Percentiles rank a stretch among this genome's conserved stretches.
These are phyloP conservation scores for Procambarus virginalis DNA, from an alignment of 1,140 invertebrate genomes.

Conservation along the genomic window DNA sequence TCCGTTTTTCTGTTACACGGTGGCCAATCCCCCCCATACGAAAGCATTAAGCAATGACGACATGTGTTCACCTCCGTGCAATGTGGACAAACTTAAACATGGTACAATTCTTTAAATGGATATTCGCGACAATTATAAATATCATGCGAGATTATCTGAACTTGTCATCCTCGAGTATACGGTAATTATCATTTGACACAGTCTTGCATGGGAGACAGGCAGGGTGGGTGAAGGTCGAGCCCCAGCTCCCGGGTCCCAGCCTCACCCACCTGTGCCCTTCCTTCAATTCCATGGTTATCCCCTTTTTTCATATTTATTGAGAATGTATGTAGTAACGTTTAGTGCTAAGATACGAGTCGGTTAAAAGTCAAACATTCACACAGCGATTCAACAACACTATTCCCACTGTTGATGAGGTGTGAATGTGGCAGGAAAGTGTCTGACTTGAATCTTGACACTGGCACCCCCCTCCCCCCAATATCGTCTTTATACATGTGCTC, in stretches of 20 bases:
- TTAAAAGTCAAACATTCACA: background rate
- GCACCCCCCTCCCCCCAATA: conserved; percentile 7
- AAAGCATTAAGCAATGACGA: background rate
- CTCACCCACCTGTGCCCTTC: background rate
- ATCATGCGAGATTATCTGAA: conserved; percentile 40
- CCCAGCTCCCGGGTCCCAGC: background rate
- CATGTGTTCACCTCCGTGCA: conserved; percentile 19
- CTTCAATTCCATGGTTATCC: background rate
- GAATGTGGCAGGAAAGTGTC: background rate
- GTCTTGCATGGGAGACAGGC: background rate
- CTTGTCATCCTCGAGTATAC: conserved; percentile 60
- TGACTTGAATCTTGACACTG: conserved; percentile 40
- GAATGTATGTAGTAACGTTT: conserved; percentile 54
- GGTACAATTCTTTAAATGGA: conserved; percentile 41
- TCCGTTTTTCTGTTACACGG: background rate
- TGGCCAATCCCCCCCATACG: background rate
- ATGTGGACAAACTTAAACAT: conserved; percentile 31
- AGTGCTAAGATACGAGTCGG: conserved; percentile 59
- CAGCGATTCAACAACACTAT: no score
- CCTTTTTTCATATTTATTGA: conserved; percentile 62
- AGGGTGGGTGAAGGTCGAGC: background rate
- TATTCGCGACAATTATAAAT: conserved; percentile 41
- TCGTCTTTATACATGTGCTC: conserved; percentile 62
- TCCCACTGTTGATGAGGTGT: no score
- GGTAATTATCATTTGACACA: conserved; percentile 33